Percentiles rank a stretch among this genome's conserved stretches.
phyloP scores from a whole-genome alignment of 2,888 invertebrate species.

The Brassicogethes aeneus region DNA sequence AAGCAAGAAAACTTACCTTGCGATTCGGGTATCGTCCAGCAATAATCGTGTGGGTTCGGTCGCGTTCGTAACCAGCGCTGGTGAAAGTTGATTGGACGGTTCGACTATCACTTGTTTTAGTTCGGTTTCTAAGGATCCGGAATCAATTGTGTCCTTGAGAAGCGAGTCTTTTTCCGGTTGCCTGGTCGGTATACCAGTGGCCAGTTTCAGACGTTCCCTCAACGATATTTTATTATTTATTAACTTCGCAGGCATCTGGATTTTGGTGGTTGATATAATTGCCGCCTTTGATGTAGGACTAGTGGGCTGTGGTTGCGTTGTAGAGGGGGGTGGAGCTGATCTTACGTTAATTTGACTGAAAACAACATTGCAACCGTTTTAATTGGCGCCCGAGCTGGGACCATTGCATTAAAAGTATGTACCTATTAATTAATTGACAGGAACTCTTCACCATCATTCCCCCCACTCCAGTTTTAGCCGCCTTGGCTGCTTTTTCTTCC shows the following conservation, averaged over 20 bases:
- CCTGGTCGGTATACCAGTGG: constrained; percentile 27
- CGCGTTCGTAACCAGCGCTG: constrained; percentile 6
- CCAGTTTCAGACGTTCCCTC: constrained; percentile 31
- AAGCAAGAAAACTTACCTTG: no score
- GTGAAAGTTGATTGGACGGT: constrained; percentile 26
- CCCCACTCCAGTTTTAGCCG: constrained; percentile 19
- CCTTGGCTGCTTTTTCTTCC: constrained; percentile 45
- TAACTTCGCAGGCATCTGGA: constrained; percentile 22
- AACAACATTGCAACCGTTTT: no score
- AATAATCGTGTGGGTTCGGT: no score
- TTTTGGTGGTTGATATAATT: constrained; percentile 16
- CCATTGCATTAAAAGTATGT: neutral
- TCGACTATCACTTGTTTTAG: constrained; percentile 17
- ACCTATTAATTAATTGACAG: constrained; percentile 19
- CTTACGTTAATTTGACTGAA: constrained; percentile 1
- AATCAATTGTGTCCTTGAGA: constrained; percentile 25
- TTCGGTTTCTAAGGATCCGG: constrained; percentile 19
- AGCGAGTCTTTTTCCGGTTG: constrained; percentile 23
- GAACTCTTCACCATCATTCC: constrained; percentile 14
- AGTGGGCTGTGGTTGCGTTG: constrained; percentile 29
- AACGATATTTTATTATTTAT: constrained; percentile 34
- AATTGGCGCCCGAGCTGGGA: constrained; percentile 7
- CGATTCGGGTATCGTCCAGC: no score
- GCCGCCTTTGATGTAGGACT: constrained; percentile 26
- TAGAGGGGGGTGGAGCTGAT: neutral